A percentile compares a stretch with the other conserved stretches of the same genome.
These are phyloP conservation scores for Elymnias hypermnestra DNA, from an alignment of 1,140 invertebrate species.

Conservation along the genomic window DNA sequence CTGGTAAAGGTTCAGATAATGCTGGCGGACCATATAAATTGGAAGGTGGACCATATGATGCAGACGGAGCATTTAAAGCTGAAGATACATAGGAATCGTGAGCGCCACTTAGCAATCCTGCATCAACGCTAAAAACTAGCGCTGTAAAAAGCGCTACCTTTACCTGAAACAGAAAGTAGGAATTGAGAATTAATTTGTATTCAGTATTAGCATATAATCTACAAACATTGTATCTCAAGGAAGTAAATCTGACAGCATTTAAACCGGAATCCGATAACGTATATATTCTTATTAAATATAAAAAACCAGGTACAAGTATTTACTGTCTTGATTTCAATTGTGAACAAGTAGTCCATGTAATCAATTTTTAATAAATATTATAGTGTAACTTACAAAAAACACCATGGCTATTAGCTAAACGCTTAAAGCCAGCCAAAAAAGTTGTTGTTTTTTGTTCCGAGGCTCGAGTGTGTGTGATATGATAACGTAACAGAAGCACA, in stretches of 20 bases:
- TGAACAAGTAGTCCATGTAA: too few species aligned
- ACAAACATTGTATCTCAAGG: too few species aligned
- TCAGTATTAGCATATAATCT: too few species aligned
- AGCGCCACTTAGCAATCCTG: slow-evolving; percentile 33
- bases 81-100: slow-evolving; percentile 52
- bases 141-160: slow-evolving; percentile 45
- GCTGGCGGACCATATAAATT: slow-evolving; percentile 39
- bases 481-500: slow-evolving; percentile 42
- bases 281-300: too few species aligned
- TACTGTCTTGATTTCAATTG: too few species aligned
- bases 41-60: slow-evolving; percentile 47
- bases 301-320: too few species aligned
- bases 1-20: slow-evolving; percentile 15
- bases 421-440: slow-evolving; percentile 57
- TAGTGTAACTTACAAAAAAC: slow-evolving; percentile 59
- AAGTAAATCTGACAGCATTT: too few species aligned
- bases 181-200: too few species aligned
- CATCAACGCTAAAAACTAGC: slow-evolving; percentile 43
- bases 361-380: background rate
- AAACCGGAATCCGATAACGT: too few species aligned
- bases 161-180: slow-evolving; percentile 55
- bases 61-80: slow-evolving; percentile 48
- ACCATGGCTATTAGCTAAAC: slow-evolving; percentile 73
- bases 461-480: slow-evolving; percentile 55
- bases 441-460: slow-evolving; percentile 59